Base-by-base conservation (phyloP, 2,888 invertebrate species). In the Drosophila engyochracea region DNA sequence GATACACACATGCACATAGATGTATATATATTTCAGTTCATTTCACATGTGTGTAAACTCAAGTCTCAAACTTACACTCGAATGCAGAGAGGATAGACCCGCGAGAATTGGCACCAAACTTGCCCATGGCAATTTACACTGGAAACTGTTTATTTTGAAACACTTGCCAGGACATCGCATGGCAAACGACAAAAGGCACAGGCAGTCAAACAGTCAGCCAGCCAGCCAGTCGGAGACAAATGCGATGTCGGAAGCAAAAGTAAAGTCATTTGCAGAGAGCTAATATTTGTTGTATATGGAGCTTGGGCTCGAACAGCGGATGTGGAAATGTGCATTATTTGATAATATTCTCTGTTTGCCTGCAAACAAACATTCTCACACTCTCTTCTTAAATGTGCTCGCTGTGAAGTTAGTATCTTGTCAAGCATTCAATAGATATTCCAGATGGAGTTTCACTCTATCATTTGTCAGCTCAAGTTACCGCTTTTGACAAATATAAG, bases 291-390 rank as follows among this genome's bases (percentile, higher is more conserved):
- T 30, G 33, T 60, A 41, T 30, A 44, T 51, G 44, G 58, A 63
- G 74, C 52, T 44, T 58, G 59, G 55, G 70, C 72, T 58, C 44
- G 61, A 75, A 70, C 62, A 84, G 51, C 73, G 76, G 73, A 81
- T 88, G 67, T 83, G 89, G 83, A 88, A 91, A 88, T 91, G 89
- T 89, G 90, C 89, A 91, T 85, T 85, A 90, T 87, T 87, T 85
- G 76, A 82, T 88, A 80, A 70, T 73, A 58, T 62, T 72, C 63
- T 61, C 37, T 65, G 60, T 79, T 79, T 72, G 69, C 57, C 22
- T 33, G 52, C 25, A 41, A 28, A 37, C 63, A 30, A 51, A 63
- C 28, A 41, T 10, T 22, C 22, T 31, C 59, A 66, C 60, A 58
- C 51, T 58, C 44, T n/a, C 25, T 63, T 33, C 44, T 67, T 60